Evolutionary conservation across 2,888 invertebrate genomes (phyloP), one percentile per base, ranked within the genome.

Genomic region (Thecophora atra): DNA sequence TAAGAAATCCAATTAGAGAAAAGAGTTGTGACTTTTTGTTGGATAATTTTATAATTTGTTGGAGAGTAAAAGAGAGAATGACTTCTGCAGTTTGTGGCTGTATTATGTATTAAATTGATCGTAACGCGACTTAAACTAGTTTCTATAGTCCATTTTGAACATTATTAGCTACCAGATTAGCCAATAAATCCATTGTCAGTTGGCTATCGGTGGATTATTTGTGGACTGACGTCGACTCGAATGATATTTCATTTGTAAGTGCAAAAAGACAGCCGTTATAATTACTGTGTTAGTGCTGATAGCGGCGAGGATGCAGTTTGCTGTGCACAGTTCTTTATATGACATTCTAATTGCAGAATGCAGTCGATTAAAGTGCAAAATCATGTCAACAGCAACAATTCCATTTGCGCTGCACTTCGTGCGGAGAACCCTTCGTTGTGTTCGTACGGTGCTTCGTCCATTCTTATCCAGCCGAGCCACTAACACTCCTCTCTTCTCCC

Each of bases 261-360:
- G 47, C 47, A 47, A n/a, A 15, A 15, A n/a, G 17, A n/a, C n/a
- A n/a, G 47, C 47, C n/a, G 17, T 47, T 47, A 47, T n/a, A 47
- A 47, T 47, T 47, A 47, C n/a, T 47, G 47, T n/a, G 47, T 47
- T n/a, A 15, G 15, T 47, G 47, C 47, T n/a, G 47, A 47, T 15
- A n/a, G 6, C 47, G n/a, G 47, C 6, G 28, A 17, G 13, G 58
- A 17, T 24, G 3, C 28, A 17, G 58, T 24, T 28, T 26, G 54
- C 21, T 54, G 58, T 28, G 30, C n/a, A 28, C 42, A 52, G 52
- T 58, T 54, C 66, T 75, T 76, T 75, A 81, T 79, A 81, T 82
- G 86, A 86, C 82, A 85, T 84, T 85, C 85, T 85, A 86, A 86
- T 86, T 86, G 86, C 85, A 83, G 85, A 85, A 85, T 86, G 87